Conservation (phyloP, 1,140 invertebrate species). For the Cheumatopsyche charites region DNA sequence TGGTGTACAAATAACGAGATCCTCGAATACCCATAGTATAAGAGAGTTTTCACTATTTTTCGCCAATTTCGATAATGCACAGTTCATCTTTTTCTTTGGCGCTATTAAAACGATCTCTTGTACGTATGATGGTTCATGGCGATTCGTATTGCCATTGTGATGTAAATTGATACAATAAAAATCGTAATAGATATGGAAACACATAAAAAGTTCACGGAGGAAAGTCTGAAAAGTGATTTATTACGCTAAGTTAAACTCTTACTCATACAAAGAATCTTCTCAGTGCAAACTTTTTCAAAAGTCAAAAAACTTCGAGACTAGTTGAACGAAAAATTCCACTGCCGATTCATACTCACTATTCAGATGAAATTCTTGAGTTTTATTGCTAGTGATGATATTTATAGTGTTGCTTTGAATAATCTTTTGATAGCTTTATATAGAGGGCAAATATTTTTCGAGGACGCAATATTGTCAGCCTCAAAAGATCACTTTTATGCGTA, state of each 20-base stretch:
- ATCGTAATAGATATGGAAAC: no score
- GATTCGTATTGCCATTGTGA: no score
- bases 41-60: constrained; percentile 13
- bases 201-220: not conserved
- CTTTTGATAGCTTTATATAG: no score
- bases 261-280: constrained; percentile 10
- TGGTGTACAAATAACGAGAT: constrained; percentile 35
- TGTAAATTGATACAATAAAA: no score
- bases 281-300: constrained; percentile 23
- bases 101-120: no score
- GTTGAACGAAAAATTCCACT: constrained; percentile 18
- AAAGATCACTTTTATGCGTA: constrained; percentile 6
- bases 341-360: constrained; percentile 8
- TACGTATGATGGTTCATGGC: no score
- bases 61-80: constrained; percentile 16
- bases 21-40: constrained; percentile 28
- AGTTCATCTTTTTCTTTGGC: no score
- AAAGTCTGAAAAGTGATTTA: constrained; percentile 35
- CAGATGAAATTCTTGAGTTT: not conserved
- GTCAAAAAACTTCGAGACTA: constrained; percentile 18
- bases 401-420: no score
- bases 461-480: not conserved
- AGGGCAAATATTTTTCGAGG: no score
- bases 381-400: not conserved
- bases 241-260: constrained; percentile 16